Evolutionary conservation across 2,888 invertebrate genomes (phyloP).

Genomic region (Ephialtes manifestator): DNA sequence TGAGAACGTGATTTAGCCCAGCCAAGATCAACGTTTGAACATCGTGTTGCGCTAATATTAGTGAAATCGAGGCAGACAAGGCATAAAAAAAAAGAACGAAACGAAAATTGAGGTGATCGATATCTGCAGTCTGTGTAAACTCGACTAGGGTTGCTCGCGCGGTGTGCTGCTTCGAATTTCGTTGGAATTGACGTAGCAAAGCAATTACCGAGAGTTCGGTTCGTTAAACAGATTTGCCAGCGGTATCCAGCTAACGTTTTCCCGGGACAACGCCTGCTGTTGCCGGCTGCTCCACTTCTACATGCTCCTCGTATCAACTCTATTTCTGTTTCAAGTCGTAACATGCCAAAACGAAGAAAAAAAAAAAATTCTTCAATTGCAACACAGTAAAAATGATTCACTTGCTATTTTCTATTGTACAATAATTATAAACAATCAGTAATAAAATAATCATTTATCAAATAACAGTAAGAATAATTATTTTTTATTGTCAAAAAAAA

Average conservation of each 20-base stretch:
- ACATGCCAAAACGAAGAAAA: neutral
- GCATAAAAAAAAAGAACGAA: neutral
- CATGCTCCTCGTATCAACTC: conserved; percentile 8
- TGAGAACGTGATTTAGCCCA: neutral
- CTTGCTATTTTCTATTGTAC: neutral
- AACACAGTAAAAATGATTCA: neutral
- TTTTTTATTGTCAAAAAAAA: no score
- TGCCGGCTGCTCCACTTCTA: neutral
- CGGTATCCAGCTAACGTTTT: conserved; percentile 44
- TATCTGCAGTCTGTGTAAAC: conserved; percentile 16
- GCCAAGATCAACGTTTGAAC: conserved; percentile 11
- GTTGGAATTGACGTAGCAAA: conserved; percentile 57
- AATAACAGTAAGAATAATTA: no score
- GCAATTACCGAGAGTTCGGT: conserved; percentile 64
- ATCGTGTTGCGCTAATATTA: neutral
- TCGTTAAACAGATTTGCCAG: conserved; percentile 62
- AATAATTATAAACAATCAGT: no score
- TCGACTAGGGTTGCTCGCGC: conserved; percentile 11
- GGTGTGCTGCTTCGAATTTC: conserved; percentile 36
- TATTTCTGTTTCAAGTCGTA: neutral
- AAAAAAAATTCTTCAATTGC: neutral
- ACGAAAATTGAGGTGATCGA: conserved; percentile 34
- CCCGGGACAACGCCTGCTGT: neutral
- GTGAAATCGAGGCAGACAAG: neutral
- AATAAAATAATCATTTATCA: no score